Evolutionary conservation across 64 coral and sea anemone species (phyloP), one percentile per base, ranked within the genome.

Genomic region (Stichodactyla mertensii): DNA sequence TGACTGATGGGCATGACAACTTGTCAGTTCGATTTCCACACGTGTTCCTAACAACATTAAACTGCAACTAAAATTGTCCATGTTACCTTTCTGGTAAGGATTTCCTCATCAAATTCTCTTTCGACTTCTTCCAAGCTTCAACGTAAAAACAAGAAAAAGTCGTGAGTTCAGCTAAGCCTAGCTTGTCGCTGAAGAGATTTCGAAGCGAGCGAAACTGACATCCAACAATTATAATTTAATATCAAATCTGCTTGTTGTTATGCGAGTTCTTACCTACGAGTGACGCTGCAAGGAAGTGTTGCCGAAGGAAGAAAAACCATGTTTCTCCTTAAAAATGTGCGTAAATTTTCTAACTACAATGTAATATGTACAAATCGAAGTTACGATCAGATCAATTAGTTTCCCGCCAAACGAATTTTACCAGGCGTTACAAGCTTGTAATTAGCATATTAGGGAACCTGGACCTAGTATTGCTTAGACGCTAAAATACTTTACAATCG

Each of bases 71-170:
- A 31, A 27, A 74, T 11, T 45, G 36, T 45, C 36, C 1, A 2
- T 45, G 36, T 85, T 52, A 97, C 94, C 94, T 97, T 97, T 84
- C 88, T 87, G 6, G 94, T 97, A 20, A 97, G 86, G 71, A 89
- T 85, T 67, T 90, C 94, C 51, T 97, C 94, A 1, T 88, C 84
- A 45, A 93, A 88, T 61, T 97, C 94, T 26, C 87, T 84, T 20
- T 93, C 88, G 4, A 97, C 86, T 24, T 90, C 88, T 86, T 78
- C n/a, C 36, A 97, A 88, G 55, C 94, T 97, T 60, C 71, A 54
- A 57, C 24, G 54, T 11, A 13, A 81, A 81, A 52, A 55, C 52
- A n/a, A 86, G 52, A 8, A 22, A 52, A 77, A 77, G 28, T 87
- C 19, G 19, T n/a, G 62, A 77, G 66, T 36, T 87, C 60, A 64